phyloP scores from a whole-genome alignment of 2,113 vertebrate genomes.

The Peucedramus taeniatus region DNA sequence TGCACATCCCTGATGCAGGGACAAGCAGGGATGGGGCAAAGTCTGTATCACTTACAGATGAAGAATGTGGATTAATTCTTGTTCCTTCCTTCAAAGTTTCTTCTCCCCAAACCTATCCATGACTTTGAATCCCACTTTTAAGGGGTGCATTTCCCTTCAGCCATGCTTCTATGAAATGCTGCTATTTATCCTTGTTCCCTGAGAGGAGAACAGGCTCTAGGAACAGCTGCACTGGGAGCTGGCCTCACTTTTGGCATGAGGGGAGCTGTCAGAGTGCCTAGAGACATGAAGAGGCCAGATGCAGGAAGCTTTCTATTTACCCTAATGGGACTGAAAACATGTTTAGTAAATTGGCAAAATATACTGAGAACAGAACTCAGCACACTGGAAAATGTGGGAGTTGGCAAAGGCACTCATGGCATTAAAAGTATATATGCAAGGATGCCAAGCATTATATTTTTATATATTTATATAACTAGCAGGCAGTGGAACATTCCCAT shows the following conservation, averaged over 20 bases:
- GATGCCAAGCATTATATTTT: constrained; percentile 24
- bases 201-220: not conserved
- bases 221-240: not conserved
- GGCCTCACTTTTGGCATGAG: not conserved
- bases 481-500: not conserved
- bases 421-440: not conserved
- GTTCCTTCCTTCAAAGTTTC: not conserved
- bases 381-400: constrained; percentile 4
- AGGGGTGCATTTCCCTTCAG: not conserved
- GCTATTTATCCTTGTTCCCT: not conserved
- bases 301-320: constrained; percentile 23
- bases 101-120: not conserved
- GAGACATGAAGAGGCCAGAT: not conserved
- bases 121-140: not conserved
- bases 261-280: not conserved
- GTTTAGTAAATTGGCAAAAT: constrained; percentile 23
- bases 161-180: not conserved
- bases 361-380: not conserved
- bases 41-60: not conserved
- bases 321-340: constrained; percentile 21
- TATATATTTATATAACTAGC: constrained; percentile 6
- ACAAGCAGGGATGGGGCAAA: not conserved
- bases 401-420: constrained; percentile 10
- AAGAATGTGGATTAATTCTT: not conserved
- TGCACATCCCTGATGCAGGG: not conserved